Percentiles rank a stretch among this genome's conserved stretches.
Evolutionary conservation across 2,113 vertebrate species (phyloP).

Genomic region (Thalassarche chlororhynchos): DNA sequence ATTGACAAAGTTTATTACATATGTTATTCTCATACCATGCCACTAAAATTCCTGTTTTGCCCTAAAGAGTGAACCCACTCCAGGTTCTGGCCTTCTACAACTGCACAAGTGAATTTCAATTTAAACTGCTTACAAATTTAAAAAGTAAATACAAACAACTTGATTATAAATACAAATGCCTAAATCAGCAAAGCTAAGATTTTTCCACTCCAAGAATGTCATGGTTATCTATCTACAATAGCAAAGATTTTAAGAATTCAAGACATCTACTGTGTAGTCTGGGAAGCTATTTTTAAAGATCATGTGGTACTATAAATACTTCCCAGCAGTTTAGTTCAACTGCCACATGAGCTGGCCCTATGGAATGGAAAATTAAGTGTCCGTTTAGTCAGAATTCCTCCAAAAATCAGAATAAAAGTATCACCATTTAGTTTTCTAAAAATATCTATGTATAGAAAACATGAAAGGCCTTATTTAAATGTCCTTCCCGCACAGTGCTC

Average conservation of each 20-base stretch:
- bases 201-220: not conserved
- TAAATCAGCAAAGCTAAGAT: not conserved
- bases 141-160: not conserved
- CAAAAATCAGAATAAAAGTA: constrained; percentile 45
- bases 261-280: not conserved
- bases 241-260: not conserved
- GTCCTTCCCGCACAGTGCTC: not conserved
- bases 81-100: not conserved
- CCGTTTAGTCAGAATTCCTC: constrained; percentile 5
- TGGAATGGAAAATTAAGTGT: constrained; percentile 39
- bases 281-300: constrained; percentile 47
- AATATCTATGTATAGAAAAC: not conserved
- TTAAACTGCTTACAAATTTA: not conserved
- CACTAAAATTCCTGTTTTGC: not conserved
- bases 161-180: not conserved
- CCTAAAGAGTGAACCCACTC: not conserved
- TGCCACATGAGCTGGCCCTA: not conserved
- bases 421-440: constrained; percentile 18
- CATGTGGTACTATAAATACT: constrained; percentile 36
- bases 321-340: not conserved
- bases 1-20: not conserved
- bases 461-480: not conserved
- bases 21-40: not conserved
- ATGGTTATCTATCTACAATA: not conserved
- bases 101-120: not conserved